Evolutionary conservation across 2,797 vertebrate genomes (phyloP), one percentile per base, ranked within the genome.

Genomic region (Zalophus californianus): DNA sequence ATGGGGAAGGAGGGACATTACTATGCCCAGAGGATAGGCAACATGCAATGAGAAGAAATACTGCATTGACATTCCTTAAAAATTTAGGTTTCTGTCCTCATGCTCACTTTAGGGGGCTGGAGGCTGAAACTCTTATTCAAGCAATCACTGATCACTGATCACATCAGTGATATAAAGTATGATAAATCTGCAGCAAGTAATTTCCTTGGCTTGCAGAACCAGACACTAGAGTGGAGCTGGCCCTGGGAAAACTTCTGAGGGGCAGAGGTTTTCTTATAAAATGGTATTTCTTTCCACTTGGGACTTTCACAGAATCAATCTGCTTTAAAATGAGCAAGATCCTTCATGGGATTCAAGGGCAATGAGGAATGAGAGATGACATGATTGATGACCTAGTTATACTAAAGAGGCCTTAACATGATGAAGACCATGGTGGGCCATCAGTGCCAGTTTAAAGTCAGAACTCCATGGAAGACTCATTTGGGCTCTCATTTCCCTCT

Each of bases 161-260:
- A 44, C 44, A 54, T 66, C 84, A 78, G 73, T 86, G 94, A 91
- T 80, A 91, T 44, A 48, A 78, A 29, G 93, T 93, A 93, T 85
- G 58, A 21, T 82, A 66, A 98, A 52, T 87, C 35, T 91, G 70
- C 21, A 95, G 86, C 38, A 87, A 75, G 44, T 44, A 18, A 92
- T 89, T 91, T 95, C 82, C 79, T 91, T 68, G 56, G 35, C 66
- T 94, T 94, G n/a, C 20, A 78, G 75, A 94, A 91, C 90, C 82
- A 94, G 82, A 68, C 41, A 66, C 4, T n/a, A 52, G 50, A 77
- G 27, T 29, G 35, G 38, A 96, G 72, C 58, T 96, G 84, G 66
- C 35, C 85, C 41, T 91, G 21, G 20, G 25, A 86, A 50, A 95
- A 82, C 18, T 25, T 85, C 83, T 85, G n/a, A 86, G 70, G 14